Conservation (phyloP, 35 echinoderm and acorn worm genomes). For the Lytechinus variegatus region DNA sequence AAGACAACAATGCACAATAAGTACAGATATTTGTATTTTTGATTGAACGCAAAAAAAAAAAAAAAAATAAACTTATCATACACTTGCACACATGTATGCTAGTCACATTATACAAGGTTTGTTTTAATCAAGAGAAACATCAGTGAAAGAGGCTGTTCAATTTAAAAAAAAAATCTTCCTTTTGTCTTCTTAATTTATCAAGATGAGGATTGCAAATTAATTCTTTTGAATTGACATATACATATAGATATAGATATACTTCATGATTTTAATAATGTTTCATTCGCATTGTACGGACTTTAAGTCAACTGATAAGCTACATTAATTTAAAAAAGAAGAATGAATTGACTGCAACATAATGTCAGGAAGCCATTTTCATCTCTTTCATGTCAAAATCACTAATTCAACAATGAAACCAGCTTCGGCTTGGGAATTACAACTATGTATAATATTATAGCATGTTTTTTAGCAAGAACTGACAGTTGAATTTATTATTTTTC, state of each 20-base stretch:
- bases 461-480: no score
- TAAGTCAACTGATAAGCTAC: background rate
- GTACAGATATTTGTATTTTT: background rate
- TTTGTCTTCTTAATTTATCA: no score
- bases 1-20: slow-evolving; percentile 38
- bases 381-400: background rate
- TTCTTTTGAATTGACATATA: no score
- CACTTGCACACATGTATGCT: background rate
- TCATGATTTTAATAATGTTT: background rate
- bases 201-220: no score
- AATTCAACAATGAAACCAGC: no score
- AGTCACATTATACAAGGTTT: slow-evolving; percentile 12
- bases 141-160: background rate
- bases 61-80: background rate
- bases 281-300: background rate
- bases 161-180: no score
- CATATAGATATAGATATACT: no score
- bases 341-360: background rate
- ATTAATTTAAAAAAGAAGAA: background rate
- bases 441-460: no score
- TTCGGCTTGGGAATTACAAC: background rate
- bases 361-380: background rate
- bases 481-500: no score
- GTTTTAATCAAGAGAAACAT: background rate
- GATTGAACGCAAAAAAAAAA: background rate